Evolutionary conservation across 2,113 vertebrate species (phyloP).

Genomic region (Geococcyx californianus): DNA sequence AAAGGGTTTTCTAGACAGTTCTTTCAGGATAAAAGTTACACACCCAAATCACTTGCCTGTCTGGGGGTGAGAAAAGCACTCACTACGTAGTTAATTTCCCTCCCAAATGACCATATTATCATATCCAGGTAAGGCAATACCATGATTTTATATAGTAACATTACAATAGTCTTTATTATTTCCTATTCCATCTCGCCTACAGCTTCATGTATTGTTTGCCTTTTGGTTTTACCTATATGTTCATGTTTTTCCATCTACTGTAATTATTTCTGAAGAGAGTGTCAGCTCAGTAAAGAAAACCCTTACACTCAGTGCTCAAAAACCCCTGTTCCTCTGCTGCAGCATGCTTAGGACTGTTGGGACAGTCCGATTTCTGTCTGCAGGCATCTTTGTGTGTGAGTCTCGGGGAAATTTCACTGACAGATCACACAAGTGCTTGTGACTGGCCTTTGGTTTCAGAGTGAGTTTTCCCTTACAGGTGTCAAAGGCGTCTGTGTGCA

Average conservation of each 20-base stretch:
- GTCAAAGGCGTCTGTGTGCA: not conserved
- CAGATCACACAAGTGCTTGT: not conserved
- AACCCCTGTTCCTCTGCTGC: not conserved
- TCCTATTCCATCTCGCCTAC: not conserved
- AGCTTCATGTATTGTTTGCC: not conserved
- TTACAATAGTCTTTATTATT: not conserved
- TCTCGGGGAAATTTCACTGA: not conserved
- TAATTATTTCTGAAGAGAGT: not conserved
- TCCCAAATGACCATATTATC: not conserved
- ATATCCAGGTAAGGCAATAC: not conserved
- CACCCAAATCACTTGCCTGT: not conserved
- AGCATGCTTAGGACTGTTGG: not conserved
- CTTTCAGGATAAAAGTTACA: not conserved
- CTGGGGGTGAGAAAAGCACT: not conserved
- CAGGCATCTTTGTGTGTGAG: not conserved
- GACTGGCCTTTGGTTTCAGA: not conserved
- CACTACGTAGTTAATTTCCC: not conserved
- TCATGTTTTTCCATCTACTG: not conserved
- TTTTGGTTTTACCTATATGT: not conserved
- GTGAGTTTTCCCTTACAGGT: not conserved
- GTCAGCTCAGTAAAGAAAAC: not conserved
- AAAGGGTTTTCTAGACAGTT: not conserved
- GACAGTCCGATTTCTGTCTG: not conserved
- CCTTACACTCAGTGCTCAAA: not conserved
- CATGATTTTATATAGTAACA: not conserved